Evolutionary conservation across 2,888 invertebrate genomes (phyloP), one percentile per base, ranked within the genome.

Genomic region (Caenorhabditis angaria): DNA sequence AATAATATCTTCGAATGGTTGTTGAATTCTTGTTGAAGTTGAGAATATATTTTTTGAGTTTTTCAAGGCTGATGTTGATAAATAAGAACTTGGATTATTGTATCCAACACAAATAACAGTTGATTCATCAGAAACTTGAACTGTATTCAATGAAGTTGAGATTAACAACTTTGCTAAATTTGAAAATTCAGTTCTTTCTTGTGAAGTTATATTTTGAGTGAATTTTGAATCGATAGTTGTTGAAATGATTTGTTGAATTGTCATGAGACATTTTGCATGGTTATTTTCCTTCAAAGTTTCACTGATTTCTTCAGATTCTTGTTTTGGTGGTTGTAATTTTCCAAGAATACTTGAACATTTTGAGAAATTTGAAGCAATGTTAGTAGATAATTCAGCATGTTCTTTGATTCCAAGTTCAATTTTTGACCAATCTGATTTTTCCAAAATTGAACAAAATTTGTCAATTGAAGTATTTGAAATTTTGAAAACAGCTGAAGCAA

Each of bases 381-480:
- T 70, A 18, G 28, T 0, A 1, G 61, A 22, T 2, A 70, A 20
- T 0, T 20, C 8, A 29, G 41, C 27, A 56, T 66, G 61, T 14
- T 67, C 51, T 14, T 47, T 47, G 14, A 27, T 29, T 57, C 64
- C 61, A 0, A 72, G 14, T 5, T 54, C 48, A 50, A 72, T 58
- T 2, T 14, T 27, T n/a, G 53, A 61, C 71, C 71, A 72, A 22
- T 72, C 64, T 8, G 63, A 29, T 54, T 72, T 64, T 12, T 60
- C 27, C 25, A 72, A 24, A 8, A 72, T 50, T 54, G 67, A 54
- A 35, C 67, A 22, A 12, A 67, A n/a, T n/a, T 61, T 56, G 8
- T 70, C 63, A 20, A 70, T 48, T 1, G 51, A 32, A 22, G 58
- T 59, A 32, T 35, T 62, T 2, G 62, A 55, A 24, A 70, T 65